Conservation (phyloP, 2,888 invertebrate genomes). For the Apamea epomidion region DNA sequence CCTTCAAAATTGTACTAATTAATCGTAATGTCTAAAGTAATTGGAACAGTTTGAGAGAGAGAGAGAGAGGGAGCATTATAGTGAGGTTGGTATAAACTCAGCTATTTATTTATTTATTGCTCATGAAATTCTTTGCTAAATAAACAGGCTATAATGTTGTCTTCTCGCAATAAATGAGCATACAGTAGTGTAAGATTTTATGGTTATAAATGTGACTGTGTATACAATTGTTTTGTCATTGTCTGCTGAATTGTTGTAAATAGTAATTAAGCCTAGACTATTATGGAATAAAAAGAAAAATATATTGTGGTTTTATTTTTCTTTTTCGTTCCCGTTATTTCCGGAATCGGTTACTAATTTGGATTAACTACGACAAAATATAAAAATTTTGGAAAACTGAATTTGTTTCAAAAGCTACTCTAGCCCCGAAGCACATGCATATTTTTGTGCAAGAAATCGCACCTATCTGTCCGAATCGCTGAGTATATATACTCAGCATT, state of each 20-base stretch:
- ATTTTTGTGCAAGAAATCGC: background rate
- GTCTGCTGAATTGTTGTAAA: constrained; percentile 70
- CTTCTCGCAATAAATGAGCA: constrained; percentile 36
- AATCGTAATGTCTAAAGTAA: constrained; percentile 41
- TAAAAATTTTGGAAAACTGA: background rate
- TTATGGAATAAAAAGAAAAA: constrained; percentile 58
- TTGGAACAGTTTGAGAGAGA: constrained; percentile 32
- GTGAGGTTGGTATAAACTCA: constrained; percentile 31
- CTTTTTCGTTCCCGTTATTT: constrained; percentile 1
- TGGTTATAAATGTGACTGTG: constrained; percentile 59
- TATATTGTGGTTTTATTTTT: constrained; percentile 50
- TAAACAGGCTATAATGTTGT: constrained; percentile 42
- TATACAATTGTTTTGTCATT: constrained; percentile 63
- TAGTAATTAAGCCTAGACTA: constrained; percentile 64
- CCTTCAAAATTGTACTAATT: constrained; percentile 57
- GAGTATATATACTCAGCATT: too few species aligned
- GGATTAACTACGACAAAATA: background rate
- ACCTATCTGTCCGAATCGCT: too few species aligned
- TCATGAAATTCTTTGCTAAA: constrained; percentile 41
- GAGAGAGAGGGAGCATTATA: constrained; percentile 37
- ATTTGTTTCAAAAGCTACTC: background rate
- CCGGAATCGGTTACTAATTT: background rate
- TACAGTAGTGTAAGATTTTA: constrained; percentile 56
- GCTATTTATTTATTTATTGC: constrained; percentile 65
- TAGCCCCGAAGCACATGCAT: background rate